These are phyloP conservation scores for Drosophila parthenogenetica DNA, from an alignment of 2,888 invertebrate species.

Conservation along the genomic window DNA sequence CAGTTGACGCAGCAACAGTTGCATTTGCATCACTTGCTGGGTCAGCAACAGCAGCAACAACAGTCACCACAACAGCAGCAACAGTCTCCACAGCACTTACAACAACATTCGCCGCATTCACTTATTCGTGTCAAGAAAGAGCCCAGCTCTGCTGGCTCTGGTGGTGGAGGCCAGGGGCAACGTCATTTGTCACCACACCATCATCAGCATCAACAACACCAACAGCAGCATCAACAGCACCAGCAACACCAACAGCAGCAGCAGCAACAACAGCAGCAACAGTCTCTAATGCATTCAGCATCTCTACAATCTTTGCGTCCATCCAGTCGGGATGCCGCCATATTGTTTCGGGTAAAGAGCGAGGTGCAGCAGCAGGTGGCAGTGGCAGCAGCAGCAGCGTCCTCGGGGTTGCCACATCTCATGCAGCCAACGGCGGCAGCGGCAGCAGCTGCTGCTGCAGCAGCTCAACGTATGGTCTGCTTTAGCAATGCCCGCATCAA, in stretches of 20 bases:
- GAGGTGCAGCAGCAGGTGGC: conserved; percentile 84
- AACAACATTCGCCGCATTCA: conserved; percentile 80
- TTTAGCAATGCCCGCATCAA: conserved; percentile 89
- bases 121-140: conserved; percentile 84
- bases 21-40: conserved; percentile 82
- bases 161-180: conserved; percentile 49
- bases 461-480: conserved; percentile 86
- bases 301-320: conserved; percentile 86
- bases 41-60: conserved; percentile 72
- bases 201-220: conserved; percentile 67
- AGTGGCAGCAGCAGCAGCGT: conserved; percentile 70
- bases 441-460: conserved; percentile 82
- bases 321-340: conserved; percentile 85
- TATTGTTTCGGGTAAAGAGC: conserved; percentile 85
- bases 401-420: conserved; percentile 77
- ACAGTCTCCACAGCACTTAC: conserved; percentile 67
- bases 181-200: conserved; percentile 75
- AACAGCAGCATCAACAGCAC: conserved; percentile 64
- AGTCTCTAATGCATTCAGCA: conserved; percentile 84
- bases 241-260: conserved; percentile 77
- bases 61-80: conserved; percentile 63
- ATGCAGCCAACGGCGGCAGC: conserved; percentile 83
- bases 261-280: conserved; percentile 76
- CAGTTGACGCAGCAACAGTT: conserved; percentile 84
- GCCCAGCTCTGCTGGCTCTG: conserved; percentile 50